Evolutionary conservation across 2,797 vertebrate species (phyloP).

Genomic region (Halcyon leucocephala): DNA sequence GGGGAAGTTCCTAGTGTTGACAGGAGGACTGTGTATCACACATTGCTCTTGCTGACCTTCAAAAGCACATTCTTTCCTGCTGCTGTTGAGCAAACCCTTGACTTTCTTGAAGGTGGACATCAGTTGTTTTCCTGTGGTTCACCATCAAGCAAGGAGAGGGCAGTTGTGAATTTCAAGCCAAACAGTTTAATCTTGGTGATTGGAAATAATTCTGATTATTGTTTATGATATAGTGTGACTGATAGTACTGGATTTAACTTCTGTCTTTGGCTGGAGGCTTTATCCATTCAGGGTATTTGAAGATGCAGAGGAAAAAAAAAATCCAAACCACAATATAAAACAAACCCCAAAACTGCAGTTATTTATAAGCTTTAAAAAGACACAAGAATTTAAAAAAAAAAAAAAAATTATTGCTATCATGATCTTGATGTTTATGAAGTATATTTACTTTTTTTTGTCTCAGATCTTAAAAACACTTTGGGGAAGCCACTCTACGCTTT

Average conservation of each 20-base stretch:
- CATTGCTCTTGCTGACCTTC: rapidly evolving
- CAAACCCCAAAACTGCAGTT: background rate
- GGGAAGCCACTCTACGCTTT: background rate
- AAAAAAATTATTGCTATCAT: background rate
- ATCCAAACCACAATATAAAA: no score
- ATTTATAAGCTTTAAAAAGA: background rate
- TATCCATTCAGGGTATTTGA: background rate
- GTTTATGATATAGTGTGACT: background rate
- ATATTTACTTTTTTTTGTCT: background rate
- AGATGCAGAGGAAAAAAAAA: background rate
- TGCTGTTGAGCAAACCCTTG: background rate
- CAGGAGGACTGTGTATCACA: background rate
- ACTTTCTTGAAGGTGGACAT: background rate
- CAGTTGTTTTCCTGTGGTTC: background rate
- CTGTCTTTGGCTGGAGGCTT: background rate
- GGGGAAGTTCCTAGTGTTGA: background rate
- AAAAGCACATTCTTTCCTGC: rapidly evolving
- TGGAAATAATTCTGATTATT: background rate
- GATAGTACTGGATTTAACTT: background rate
- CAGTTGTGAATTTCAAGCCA: background rate
- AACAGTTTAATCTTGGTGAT: background rate
- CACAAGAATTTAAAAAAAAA: background rate
- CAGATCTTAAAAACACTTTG: background rate
- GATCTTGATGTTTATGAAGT: background rate
- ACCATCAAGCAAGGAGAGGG: background rate